Evolutionary conservation across 2,888 invertebrate species (phyloP), one percentile per base, ranked within the genome.

Genomic region (Eulithis testata): DNA sequence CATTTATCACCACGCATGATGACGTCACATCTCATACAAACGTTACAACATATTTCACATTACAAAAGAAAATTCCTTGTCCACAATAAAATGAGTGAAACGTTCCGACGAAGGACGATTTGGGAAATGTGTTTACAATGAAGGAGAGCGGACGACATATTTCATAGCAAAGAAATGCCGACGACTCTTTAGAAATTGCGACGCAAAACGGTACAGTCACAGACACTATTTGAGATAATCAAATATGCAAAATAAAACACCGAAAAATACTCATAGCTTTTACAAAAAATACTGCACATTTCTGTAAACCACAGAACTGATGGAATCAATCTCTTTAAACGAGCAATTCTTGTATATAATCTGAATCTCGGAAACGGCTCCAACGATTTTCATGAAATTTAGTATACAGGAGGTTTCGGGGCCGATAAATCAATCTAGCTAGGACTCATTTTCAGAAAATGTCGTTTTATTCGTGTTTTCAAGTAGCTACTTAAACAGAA

Each of bases 91-190:
- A 86, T 85, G 76, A 81, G 78, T 83, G 81, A 84, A 85, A 86
- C 84, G 85, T 80, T 36, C 85, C 87, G 84, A 82, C 37, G 37
- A 78, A 79, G 84, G 83, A 84, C 88, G 83, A 90, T 88, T 89
- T 83, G 84, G 88, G 89, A 90, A 90, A 91, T 90, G 89, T 90
- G 91, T 90, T 90, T 90, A 91, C 91, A 91, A 90, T 90, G 89
- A 89, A 85, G 82, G 80, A 80, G 83, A 78, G 76, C 76, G 82
- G 83, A 82, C 82, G 79, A 89, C 89, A 90, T 91, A 91, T 91
- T 91, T 90, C 91, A 91, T 90, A 86, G 85, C 85, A 76, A 85
- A 87, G 86, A 89, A 90, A 91, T 90, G 77, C 83, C 82, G 78
- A 75, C 73, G 73, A 85, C 83, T 86, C 74, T 75, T 83, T 83